Evolutionary conservation across 2,888 invertebrate genomes (phyloP).

Genomic region (Lasius fuliginosus): DNA sequence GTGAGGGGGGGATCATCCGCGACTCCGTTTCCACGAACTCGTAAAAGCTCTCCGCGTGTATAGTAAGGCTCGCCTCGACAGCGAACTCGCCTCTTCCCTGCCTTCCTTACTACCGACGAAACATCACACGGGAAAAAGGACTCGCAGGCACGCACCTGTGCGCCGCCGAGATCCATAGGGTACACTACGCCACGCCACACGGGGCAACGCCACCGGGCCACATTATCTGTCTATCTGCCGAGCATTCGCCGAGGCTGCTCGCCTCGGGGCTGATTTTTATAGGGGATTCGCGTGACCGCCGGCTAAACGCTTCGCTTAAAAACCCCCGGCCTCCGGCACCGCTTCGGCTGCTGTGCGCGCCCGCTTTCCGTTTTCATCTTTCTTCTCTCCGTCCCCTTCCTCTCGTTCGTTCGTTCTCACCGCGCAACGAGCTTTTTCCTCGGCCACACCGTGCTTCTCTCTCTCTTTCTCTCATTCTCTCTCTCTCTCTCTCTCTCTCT

Average conservation of each 20-base stretch:
- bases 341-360: slow-evolving; percentile 46
- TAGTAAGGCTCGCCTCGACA: slow-evolving; percentile 14
- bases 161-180: slow-evolving; percentile 57
- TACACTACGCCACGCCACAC: slow-evolving; percentile 44
- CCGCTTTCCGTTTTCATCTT: slow-evolving; percentile 47
- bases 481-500: background rate
- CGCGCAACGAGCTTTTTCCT: slow-evolving; percentile 33
- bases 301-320: slow-evolving; percentile 81
- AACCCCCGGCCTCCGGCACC: slow-evolving; percentile 72
- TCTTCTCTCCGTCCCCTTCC: slow-evolving; percentile 53
- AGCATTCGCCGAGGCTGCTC: slow-evolving; percentile 64
- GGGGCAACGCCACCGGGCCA: slow-evolving; percentile 63
- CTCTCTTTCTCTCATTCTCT: too few relatives aligned
- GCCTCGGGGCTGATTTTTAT: slow-evolving; percentile 80
- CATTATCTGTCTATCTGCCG: slow-evolving; percentile 76
- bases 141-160: slow-evolving; percentile 77
- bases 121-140: slow-evolving; percentile 58
- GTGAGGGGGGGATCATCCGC: slow-evolving; percentile 32
- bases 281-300: slow-evolving; percentile 83
- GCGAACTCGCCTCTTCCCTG: slow-evolving; percentile 5
- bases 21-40: slow-evolving; percentile 69
- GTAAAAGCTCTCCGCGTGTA: slow-evolving; percentile 58
- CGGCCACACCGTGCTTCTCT: slow-evolving; percentile 4
- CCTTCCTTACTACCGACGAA: slow-evolving; percentile 49
- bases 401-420: slow-evolving; percentile 19